Percentiles rank a stretch among this genome's conserved stretches.
Evolutionary conservation across 2,797 vertebrate species (phyloP).

Genomic region (Myoxocephalus aenaeus): DNA sequence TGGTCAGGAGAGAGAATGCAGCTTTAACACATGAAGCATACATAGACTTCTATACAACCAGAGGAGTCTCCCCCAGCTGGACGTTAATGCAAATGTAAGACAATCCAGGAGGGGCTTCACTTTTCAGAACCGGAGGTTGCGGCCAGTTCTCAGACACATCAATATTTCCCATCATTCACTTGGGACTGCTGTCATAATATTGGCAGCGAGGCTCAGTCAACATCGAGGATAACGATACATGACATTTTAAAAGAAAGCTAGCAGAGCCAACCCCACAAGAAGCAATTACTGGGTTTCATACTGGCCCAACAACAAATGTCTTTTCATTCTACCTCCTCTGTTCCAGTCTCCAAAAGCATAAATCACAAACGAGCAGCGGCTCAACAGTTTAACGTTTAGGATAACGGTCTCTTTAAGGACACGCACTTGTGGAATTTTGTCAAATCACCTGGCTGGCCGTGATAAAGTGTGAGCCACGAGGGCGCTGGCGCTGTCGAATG

Average conservation of each 20-base stretch:
- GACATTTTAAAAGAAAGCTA: neutral
- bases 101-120: too few relatives aligned
- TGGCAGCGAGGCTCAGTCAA: neutral
- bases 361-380: neutral
- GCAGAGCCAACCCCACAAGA: neutral
- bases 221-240: neutral
- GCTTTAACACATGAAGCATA: too few relatives aligned
- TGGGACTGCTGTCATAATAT: neutral
- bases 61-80: too few relatives aligned
- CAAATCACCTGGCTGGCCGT: neutral
- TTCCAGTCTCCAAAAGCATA: neutral
- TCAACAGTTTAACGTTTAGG: neutral
- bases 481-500: neutral
- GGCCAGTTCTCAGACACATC: neutral
- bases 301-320: neutral
- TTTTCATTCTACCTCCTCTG: neutral
- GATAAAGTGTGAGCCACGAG: neutral
- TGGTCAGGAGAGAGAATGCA: too few relatives aligned
- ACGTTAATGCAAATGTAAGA: too few relatives aligned
- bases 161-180: neutral
- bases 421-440: slow-evolving; percentile 1
- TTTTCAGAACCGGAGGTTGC: neutral
- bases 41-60: too few relatives aligned
- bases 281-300: neutral
- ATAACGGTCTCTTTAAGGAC: neutral